These are phyloP conservation scores for Ephialtes manifestator DNA, from an alignment of 2,888 invertebrate genomes.

Conservation along the genomic window DNA sequence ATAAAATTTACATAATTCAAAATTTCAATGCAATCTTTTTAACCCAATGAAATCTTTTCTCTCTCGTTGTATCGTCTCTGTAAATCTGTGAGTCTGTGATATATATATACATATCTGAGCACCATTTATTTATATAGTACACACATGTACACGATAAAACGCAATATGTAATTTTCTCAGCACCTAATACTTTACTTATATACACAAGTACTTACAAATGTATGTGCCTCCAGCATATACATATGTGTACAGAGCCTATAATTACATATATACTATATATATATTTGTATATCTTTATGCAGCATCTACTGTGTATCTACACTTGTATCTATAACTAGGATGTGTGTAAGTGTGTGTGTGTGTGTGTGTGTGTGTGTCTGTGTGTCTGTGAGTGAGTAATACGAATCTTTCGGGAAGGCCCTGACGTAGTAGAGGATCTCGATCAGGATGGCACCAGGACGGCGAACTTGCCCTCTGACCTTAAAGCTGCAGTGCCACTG, in stretches of 20 bases:
- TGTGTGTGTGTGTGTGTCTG: not conserved
- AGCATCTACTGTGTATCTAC: slow-evolving; percentile 23
- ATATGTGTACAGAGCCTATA: slow-evolving; percentile 26
- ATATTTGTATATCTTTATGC: slow-evolving; percentile 22
- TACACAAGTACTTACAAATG: slow-evolving; percentile 11
- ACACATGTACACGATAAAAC: slow-evolving; percentile 18
- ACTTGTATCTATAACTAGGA: slow-evolving; percentile 18
- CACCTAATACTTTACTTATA: slow-evolving; percentile 29
- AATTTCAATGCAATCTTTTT: no score
- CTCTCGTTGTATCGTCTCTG: slow-evolving; percentile 18
- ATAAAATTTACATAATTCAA: no score
- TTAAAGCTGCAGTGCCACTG: slow-evolving; percentile 29
- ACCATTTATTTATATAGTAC: slow-evolving; percentile 36
- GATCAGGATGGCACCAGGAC: slow-evolving; percentile 25
- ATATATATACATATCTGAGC: slow-evolving; percentile 37
- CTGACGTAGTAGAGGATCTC: slow-evolving; percentile 7
- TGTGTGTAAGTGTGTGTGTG: not conserved
- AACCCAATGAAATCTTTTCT: no score
- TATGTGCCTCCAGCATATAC: slow-evolving; percentile 23
- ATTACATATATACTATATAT: slow-evolving; percentile 11
- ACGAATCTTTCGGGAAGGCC: slow-evolving; percentile 14
- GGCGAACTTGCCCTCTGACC: slow-evolving; percentile 45
- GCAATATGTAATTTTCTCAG: slow-evolving; percentile 30
- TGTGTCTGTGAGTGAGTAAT: not conserved
- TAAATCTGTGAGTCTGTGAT: slow-evolving; percentile 46